These are phyloP conservation scores for Leistus spinibarbis DNA, from an alignment of 2,888 invertebrate genomes.

Conservation along the genomic window DNA sequence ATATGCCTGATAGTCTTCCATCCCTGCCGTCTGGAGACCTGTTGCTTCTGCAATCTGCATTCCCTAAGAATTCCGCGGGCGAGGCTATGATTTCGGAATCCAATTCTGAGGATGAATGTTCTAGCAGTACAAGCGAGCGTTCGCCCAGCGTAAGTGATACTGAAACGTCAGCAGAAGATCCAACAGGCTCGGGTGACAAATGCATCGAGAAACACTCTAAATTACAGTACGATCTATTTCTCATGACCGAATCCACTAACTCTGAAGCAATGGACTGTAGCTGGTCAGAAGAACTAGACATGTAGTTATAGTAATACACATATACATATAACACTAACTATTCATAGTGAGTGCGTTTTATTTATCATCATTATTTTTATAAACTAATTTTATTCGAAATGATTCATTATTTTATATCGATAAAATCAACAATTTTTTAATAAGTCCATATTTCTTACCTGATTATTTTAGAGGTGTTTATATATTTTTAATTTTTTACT, in stretches of 20 bases:
- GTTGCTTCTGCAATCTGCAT: slow-evolving; percentile 48
- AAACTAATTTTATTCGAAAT: not conserved
- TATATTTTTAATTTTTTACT: not conserved
- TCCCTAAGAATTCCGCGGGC: slow-evolving; percentile 69
- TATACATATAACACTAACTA: slow-evolving; percentile 4
- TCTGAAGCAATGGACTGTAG: slow-evolving; percentile 45
- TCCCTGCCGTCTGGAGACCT: slow-evolving; percentile 37
- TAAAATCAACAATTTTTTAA: not conserved
- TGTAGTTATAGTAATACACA: slow-evolving; percentile 24
- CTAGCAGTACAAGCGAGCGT: slow-evolving; percentile 49
- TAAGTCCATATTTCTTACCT: not conserved
- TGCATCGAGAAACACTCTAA: slow-evolving; percentile 30
- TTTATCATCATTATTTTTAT: slow-evolving; percentile 30
- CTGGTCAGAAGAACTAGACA: slow-evolving; percentile 45
- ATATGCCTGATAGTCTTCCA: slow-evolving; percentile 33
- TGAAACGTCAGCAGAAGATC: slow-evolving; percentile 30
- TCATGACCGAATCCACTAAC: slow-evolving; percentile 40
- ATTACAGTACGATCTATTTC: slow-evolving; percentile 39
- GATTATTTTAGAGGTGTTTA: not conserved
- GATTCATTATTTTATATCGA: not conserved
- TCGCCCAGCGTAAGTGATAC: slow-evolving; percentile 40
- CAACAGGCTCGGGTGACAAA: slow-evolving; percentile 24
- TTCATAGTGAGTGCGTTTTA: slow-evolving; percentile 17
- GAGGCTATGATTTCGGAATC: slow-evolving; percentile 73
- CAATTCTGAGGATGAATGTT: slow-evolving; percentile 65